These are phyloP conservation scores for Diadophis punctatus DNA, from an alignment of 2,113 vertebrate species.

Conservation along the genomic window DNA sequence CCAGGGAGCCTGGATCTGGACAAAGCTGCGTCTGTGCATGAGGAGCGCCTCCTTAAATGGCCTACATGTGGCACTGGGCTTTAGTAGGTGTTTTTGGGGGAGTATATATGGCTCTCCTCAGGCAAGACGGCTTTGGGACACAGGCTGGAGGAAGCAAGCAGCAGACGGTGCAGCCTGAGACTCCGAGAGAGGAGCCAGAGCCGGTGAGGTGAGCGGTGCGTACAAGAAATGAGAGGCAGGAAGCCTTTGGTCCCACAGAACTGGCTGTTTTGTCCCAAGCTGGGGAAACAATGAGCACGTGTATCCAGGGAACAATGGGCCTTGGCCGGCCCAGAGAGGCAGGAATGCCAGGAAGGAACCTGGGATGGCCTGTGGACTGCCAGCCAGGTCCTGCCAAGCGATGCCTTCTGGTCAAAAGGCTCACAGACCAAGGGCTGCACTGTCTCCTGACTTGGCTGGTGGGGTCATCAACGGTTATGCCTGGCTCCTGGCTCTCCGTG, in stretches of 20 bases:
- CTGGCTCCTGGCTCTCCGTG: too few species aligned
- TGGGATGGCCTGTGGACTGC: not conserved
- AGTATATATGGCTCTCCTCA: not conserved
- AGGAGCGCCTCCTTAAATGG: not conserved
- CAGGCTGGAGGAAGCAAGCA: not conserved
- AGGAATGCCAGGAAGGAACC: slow-evolving; percentile 13
- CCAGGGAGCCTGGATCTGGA: not conserved
- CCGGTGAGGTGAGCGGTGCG: not conserved
- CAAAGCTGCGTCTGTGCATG: not conserved
- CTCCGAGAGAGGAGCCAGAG: not conserved
- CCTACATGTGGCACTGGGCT: not conserved
- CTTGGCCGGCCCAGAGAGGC: not conserved
- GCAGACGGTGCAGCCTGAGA: not conserved
- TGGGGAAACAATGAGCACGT: slow-evolving; percentile 39
- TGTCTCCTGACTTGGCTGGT: not conserved
- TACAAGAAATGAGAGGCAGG: slow-evolving; percentile 45
- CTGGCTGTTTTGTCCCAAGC: slow-evolving; percentile 48
- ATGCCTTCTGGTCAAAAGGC: not conserved
- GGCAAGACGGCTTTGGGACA: not conserved
- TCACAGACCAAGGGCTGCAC: not conserved
- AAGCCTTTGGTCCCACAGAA: slow-evolving; percentile 38
- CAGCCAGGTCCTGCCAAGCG: not conserved
- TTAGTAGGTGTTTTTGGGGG: not conserved
- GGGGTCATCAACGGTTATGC: not conserved
- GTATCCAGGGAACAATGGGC: slow-evolving; percentile 49